Evolutionary conservation across 2,113 vertebrate genomes (phyloP), one percentile per base, ranked within the genome.

Genomic region (Podocnemis expansa): DNA sequence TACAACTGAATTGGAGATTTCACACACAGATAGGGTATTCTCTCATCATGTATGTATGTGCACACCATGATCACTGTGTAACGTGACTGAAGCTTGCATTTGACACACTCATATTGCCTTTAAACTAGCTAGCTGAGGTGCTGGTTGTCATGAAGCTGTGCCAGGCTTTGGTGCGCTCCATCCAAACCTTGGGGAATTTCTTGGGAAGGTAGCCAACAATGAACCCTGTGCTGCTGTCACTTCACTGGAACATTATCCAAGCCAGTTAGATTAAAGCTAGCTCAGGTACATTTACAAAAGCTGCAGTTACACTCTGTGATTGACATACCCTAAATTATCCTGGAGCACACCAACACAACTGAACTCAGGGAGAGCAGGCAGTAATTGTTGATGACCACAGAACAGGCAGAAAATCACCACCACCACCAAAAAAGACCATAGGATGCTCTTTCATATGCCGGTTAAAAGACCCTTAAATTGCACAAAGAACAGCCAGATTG

Each of bases 1-100:
- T 45, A 88, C 80, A 41, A 1, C 2, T 34, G 47, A 27, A 1
- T 0, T 2, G 0, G 1, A 2, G 4, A 0, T 0, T 21, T 85
- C 85, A 82, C 19, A 83, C 89, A 85, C 17, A 38, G 2, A 1
- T 0, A 3, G 45, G 38, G 12, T 29, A 80, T 93, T 75, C 24
- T 54, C 22, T 19, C 19, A 10, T 70, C 63, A 70, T 34, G n/a
- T 70, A 70, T 34, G n/a, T 70, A 10, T 38, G n/a, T 38, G 14
- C 17, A 38, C 8, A 70, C n/a, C 22, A 17, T 8, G 21, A 70
- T 70, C n/a, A 70, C 34, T n/a, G 63, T 7, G 17, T 38, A 38
- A 38, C 38, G 9, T 38, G n/a, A 38, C 10, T 38, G 34, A 34
- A 38, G n/a, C n/a, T 38, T 19, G 5, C 21, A 17, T 70, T 52